Conservation (phyloP, 2,113 vertebrate genomes). For the Malurus cyaneus region DNA sequence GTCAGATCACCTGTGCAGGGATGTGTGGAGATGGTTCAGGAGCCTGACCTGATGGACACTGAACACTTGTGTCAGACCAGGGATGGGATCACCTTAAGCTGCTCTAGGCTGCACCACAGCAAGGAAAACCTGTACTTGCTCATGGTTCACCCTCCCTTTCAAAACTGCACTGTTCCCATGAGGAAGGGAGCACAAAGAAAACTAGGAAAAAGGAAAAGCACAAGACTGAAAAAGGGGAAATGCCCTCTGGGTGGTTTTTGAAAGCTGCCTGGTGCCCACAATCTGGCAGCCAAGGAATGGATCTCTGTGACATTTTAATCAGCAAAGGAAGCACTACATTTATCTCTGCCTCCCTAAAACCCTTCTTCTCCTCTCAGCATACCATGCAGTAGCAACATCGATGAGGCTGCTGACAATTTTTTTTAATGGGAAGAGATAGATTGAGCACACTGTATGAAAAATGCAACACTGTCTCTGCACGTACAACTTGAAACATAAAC, state of each 20-base stretch:
- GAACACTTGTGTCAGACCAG: rapidly evolving
- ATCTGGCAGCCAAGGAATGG: not conserved
- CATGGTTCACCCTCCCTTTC: not conserved
- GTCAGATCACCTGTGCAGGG: rapidly evolving
- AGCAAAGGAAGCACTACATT: not conserved
- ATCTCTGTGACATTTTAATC: not conserved
- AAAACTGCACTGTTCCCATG: not conserved
- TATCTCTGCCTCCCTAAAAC: not conserved
- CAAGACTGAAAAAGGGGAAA: not conserved
- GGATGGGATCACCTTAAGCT: not conserved
- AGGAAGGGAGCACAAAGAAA: not conserved
- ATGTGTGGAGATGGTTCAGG: rapidly evolving
- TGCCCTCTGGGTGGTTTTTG: not conserved
- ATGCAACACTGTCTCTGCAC: not conserved
- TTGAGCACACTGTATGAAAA: not conserved
- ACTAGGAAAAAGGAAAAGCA: not conserved
- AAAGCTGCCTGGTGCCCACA: not conserved
- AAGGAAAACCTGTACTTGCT: not conserved
- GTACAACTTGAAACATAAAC: not conserved
- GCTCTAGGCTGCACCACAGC: not conserved
- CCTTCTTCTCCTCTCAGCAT: not conserved
- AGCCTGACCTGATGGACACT: not conserved
- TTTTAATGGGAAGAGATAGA: not conserved
- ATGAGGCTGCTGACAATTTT: not conserved
- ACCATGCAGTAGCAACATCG: not conserved